A percentile compares a stretch with the other conserved stretches of the same genome.
Evolutionary conservation across 2,888 invertebrate species (phyloP).

Genomic region (Heteromurus nitidus): DNA sequence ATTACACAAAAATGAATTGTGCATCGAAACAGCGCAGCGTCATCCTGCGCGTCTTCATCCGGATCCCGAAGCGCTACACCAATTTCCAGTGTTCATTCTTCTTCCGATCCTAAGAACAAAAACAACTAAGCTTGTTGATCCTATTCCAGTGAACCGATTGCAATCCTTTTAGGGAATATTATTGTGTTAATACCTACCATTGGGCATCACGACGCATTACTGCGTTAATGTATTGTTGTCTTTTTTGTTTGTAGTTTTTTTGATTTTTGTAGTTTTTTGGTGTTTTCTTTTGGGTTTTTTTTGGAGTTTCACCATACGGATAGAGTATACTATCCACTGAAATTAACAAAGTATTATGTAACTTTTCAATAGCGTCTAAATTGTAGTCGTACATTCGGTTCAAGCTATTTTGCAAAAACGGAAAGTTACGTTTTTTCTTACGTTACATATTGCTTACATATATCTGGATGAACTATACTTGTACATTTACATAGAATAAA

Average conservation of each 20-base stretch:
- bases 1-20: too few relatives aligned
- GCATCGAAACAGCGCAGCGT: too few relatives aligned
- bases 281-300: constrained; percentile 56
- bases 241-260: constrained; percentile 51
- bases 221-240: not conserved
- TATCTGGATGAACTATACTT: not conserved
- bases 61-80: constrained; percentile 27
- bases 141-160: too few relatives aligned
- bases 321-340: constrained; percentile 19
- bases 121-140: too few relatives aligned
- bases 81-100: constrained; percentile 11
- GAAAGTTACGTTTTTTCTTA: constrained; percentile 46
- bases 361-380: too few relatives aligned
- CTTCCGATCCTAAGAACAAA: too few relatives aligned
- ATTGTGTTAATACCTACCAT: not conserved
- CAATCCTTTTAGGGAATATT: not conserved
- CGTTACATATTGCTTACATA: too few relatives aligned
- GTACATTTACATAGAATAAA: not conserved
- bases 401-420: too few relatives aligned
- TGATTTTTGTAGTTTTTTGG: constrained; percentile 57
- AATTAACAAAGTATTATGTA: too few relatives aligned
- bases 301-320: constrained; percentile 34
- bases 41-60: too few relatives aligned
- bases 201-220: not conserved
- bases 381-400: too few relatives aligned